These are phyloP conservation scores for Garra rufa DNA, from an alignment of 2,113 vertebrate genomes.

Conservation along the genomic window DNA sequence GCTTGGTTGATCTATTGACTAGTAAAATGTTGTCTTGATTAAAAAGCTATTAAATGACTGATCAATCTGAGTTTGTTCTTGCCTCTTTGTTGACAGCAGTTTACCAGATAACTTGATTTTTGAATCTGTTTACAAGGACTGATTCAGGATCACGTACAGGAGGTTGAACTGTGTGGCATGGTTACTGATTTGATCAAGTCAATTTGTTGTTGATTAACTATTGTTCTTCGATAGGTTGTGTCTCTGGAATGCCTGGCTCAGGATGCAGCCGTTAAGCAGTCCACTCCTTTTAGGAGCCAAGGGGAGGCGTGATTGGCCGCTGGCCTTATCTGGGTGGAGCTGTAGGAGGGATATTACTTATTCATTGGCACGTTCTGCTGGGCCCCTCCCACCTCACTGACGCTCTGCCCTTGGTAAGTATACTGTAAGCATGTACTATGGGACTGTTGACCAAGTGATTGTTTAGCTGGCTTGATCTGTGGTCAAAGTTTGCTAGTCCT, in stretches of 20 bases:
- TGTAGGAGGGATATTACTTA: constrained; percentile 60
- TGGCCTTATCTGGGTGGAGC: constrained; percentile 64
- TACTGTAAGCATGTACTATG: neutral
- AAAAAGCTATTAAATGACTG: neutral
- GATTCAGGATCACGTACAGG: neutral
- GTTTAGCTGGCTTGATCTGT: neutral
- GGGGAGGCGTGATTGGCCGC: constrained; percentile 66
- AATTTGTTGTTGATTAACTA: neutral
- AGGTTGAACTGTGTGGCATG: neutral
- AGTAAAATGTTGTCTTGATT: neutral
- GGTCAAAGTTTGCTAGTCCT: neutral
- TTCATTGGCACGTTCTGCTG: constrained; percentile 59
- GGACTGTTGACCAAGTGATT: neutral
- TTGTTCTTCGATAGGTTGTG: constrained; percentile 39
- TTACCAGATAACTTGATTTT: neutral
- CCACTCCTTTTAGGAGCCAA: constrained; percentile 65
- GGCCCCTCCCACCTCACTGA: constrained; percentile 67
- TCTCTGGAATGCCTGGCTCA: constrained; percentile 71
- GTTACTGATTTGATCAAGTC: neutral
- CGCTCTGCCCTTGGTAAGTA: constrained; percentile 66
- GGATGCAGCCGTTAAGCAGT: constrained; percentile 69
- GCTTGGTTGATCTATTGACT: neutral
- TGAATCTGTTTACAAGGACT: neutral
- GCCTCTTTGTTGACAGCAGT: neutral
- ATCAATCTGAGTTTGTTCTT: constrained; percentile 2